Base-by-base conservation (phyloP, 2,797 vertebrate genomes). In the Myotis myotis region DNA sequence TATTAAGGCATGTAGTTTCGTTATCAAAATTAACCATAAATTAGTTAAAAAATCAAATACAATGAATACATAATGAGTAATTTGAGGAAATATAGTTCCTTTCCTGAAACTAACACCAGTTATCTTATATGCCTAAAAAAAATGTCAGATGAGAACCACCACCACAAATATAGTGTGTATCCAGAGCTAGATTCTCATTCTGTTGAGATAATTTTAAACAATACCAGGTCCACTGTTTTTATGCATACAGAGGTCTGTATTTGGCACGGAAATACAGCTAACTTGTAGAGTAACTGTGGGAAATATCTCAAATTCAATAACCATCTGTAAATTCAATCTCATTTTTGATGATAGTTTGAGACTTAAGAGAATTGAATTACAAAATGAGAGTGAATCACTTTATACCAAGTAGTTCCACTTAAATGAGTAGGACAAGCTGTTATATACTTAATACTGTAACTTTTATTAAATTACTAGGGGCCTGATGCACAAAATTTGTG, bases 221-320 rank as follows among this genome's bases (percentile, higher is more conserved):
- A 44, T 62, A 25, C 28, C 25, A 47, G 68, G 89, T 84, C 13
- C 75, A 66, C 5, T 92, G 64, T 95, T 95, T 94, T 20, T 19
- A 89, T 41, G 93, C 30, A 95, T 81, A 8, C 23, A 92, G 16
- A 91, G 44, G 41, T 84, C 33, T 79, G 47, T 20, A 97, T 82
- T 76, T 19, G 68, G 49, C 16, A 93, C 28, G n/a, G 96, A 74
- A 53, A 96, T 78, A 74, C 38, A 62, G 95, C 55, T 0, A 94
- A 89, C 38, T 90, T 95, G n/a, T 96, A 79, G 22, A 93, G 92
- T 53, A 96, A 96, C n/a, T n/a, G 85, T 75, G 38, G 30, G 64
- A 86, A 91, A 71, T 72, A 93, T 92, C 85, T 92, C 72, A 91
- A 96, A 96, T 95, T 36, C 72, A 97, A 1, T 92, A 97, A 94